Evolutionary conservation across 1,140 invertebrate genomes (phyloP).

Genomic region (Mycetomoellerius zeteki): DNA sequence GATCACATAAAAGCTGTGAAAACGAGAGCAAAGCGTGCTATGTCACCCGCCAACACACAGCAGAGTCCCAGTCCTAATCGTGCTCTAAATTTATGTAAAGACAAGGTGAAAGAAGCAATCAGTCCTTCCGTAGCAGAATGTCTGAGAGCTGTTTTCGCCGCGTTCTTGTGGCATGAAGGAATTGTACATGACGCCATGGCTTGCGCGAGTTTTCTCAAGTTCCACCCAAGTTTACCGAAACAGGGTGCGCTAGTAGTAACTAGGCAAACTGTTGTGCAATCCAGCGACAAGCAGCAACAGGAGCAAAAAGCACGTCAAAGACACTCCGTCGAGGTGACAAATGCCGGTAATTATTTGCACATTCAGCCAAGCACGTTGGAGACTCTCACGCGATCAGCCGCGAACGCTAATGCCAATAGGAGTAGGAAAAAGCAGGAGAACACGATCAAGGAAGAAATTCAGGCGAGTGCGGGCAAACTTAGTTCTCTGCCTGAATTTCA

Average conservation of each 20-base stretch:
- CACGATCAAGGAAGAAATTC: conserved; percentile 89
- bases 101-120: conserved; percentile 92
- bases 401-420: conserved; percentile 91
- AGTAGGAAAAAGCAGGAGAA: conserved; percentile 87
- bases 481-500: conserved; percentile 85
- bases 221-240: conserved; percentile 95
- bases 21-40: conserved; percentile 88
- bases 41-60: conserved; percentile 88
- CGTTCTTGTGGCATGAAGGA: conserved; percentile 98
- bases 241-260: conserved; percentile 92
- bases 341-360: conserved; percentile 92
- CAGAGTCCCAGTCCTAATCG: conserved; percentile 82
- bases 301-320: conserved; percentile 91
- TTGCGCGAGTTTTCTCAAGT: conserved; percentile 98
- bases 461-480: conserved; percentile 77
- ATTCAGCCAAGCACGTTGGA: conserved; percentile 93
- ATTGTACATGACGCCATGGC: conserved; percentile 99
- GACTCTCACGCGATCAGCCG: conserved; percentile 91
- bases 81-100: conserved; percentile 82
- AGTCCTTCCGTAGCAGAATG: conserved; percentile 97
- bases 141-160: conserved; percentile 97
- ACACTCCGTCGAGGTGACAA: conserved; percentile 95
- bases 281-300: conserved; percentile 85
- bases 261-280: conserved; percentile 79
- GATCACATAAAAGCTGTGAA: conserved; percentile 87